These are phyloP conservation scores for Chloroclystis v-ata DNA, from an alignment of 2,888 invertebrate genomes.

Conservation along the genomic window DNA sequence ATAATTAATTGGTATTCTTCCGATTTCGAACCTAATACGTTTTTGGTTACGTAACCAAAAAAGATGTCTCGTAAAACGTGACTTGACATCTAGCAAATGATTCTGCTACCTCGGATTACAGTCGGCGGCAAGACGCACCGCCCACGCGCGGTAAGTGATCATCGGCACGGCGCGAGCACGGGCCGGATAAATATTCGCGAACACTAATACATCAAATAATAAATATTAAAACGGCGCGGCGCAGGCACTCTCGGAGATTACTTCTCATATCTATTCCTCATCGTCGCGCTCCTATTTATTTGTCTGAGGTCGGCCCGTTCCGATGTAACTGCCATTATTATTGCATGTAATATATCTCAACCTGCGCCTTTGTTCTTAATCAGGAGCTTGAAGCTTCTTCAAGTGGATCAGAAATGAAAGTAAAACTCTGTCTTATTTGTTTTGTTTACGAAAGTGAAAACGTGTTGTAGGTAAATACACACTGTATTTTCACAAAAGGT, in stretches of 20 bases:
- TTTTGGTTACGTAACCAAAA: too few relatives aligned
- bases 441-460: too few relatives aligned
- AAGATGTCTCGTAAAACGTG: too few relatives aligned
- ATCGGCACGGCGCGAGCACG: conserved; percentile 19
- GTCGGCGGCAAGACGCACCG: not conserved
- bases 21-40: too few relatives aligned
- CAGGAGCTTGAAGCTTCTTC: not conserved
- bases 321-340: not conserved
- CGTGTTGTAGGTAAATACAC: too few relatives aligned
- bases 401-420: not conserved
- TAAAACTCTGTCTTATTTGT: too few relatives aligned
- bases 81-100: too few relatives aligned
- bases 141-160: conserved; percentile 10
- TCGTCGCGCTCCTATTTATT: conserved; percentile 22
- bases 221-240: conserved; percentile 38
- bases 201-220: conserved; percentile 38
- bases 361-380: not conserved
- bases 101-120: not conserved
- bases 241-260: conserved; percentile 45
- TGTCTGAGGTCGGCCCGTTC: conserved; percentile 16
- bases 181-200: conserved; percentile 32
- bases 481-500: too few relatives aligned
- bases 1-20: too few relatives aligned
- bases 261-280: conserved; percentile 46
- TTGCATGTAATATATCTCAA: not conserved